Percentiles rank a stretch among this genome's conserved stretches.
These are phyloP conservation scores for Dryoscopus gambensis DNA, from an alignment of 2,113 vertebrate species.

Conservation along the genomic window DNA sequence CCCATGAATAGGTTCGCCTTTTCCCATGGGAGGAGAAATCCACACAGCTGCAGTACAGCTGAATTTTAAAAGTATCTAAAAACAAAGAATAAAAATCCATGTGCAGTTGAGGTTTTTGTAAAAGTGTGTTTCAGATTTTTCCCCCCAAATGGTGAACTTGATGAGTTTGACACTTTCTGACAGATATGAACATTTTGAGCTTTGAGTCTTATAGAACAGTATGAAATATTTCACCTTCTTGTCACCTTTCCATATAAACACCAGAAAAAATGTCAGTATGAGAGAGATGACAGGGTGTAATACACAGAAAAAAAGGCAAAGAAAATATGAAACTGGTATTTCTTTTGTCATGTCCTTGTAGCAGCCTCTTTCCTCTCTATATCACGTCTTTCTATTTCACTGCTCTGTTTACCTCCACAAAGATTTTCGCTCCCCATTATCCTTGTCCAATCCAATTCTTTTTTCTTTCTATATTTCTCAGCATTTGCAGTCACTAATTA, in stretches of 20 bases:
- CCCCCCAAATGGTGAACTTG: neutral
- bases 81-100: neutral
- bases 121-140: neutral
- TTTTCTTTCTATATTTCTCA: neutral
- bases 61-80: neutral
- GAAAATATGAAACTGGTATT: neutral
- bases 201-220: neutral
- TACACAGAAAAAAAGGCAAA: neutral
- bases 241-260: neutral
- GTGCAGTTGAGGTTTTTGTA: neutral
- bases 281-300: neutral
- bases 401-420: neutral
- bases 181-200: neutral
- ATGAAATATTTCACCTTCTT: neutral
- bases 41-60: neutral
- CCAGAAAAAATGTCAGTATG: neutral
- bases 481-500: neutral
- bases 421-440: neutral
- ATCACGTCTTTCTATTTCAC: neutral
- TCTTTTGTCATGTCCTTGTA: neutral
- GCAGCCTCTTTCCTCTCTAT: neutral
- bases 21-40: neutral
- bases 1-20: neutral
- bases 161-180: neutral
- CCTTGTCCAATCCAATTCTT: neutral